Evolutionary conservation across 2,113 vertebrate genomes (phyloP).

Genomic region (Athene cunicularia): DNA sequence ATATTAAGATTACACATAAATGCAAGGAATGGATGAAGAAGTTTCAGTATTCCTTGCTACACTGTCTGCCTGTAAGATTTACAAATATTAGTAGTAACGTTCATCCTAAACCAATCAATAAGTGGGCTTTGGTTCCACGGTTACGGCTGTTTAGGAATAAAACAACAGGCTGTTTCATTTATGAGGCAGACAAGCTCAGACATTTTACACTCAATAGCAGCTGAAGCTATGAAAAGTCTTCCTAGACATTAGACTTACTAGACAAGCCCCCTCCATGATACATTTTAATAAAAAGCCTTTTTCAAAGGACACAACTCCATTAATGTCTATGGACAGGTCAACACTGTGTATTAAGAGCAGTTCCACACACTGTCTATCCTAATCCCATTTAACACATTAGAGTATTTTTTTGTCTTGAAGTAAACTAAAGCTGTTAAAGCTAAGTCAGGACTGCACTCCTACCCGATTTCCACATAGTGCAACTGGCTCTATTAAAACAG

Average conservation of each 20-base stretch:
- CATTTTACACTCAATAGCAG: neutral
- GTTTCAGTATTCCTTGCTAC: neutral
- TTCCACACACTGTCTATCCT: neutral
- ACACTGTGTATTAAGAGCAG: neutral
- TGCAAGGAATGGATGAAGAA: neutral
- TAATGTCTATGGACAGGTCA: neutral
- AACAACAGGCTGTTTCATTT: neutral
- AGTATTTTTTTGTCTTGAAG: neutral
- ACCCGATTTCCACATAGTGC: neutral
- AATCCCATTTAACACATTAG: neutral
- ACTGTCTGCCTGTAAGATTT: neutral
- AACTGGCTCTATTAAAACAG: neutral
- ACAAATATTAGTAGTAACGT: neutral
- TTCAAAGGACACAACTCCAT: neutral
- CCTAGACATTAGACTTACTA: neutral
- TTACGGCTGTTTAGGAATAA: neutral
- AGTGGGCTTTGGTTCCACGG: neutral
- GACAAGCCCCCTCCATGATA: neutral
- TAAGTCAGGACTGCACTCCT: neutral
- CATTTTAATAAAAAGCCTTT: neutral
- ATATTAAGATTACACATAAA: neutral
- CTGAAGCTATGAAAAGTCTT: neutral
- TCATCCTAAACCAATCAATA: neutral
- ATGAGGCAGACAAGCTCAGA: neutral
- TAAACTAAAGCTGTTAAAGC: neutral